A percentile compares a stretch with the other conserved stretches of the same genome.
These are phyloP conservation scores for Podargus strigoides DNA, from an alignment of 2,797 vertebrate genomes.

Conservation along the genomic window DNA sequence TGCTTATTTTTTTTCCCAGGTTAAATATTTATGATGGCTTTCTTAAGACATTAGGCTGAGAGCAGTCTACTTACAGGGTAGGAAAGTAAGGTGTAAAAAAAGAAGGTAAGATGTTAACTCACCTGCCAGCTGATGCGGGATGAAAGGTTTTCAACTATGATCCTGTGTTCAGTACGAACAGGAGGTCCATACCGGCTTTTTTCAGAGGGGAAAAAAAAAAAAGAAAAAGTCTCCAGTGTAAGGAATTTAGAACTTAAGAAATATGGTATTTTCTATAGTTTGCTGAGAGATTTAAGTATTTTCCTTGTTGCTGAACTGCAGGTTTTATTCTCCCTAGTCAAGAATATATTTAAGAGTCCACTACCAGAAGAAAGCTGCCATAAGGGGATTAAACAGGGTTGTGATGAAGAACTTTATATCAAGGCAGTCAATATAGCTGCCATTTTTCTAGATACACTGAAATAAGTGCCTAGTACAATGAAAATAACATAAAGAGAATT, in stretches of 20 bases:
- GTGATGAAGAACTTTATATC: neutral
- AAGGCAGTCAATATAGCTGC: neutral
- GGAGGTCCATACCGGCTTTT: conserved; percentile 88
- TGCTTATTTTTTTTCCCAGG: neutral
- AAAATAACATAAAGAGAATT: neutral
- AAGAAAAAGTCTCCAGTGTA: neutral
- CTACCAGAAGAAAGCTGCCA: neutral
- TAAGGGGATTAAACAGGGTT: neutral
- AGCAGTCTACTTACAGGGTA: neutral
- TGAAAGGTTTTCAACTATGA: conserved; percentile 92
- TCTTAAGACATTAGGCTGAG: conserved; percentile 5
- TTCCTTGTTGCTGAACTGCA: neutral
- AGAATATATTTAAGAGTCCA: neutral
- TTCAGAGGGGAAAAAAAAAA: neutral
- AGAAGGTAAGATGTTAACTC: conserved; percentile 46
- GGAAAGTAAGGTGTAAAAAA: neutral
- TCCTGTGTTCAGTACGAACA: conserved; percentile 88
- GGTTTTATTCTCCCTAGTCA: neutral
- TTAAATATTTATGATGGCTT: conserved; percentile 66
- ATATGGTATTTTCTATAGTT: neutral
- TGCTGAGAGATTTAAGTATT: neutral
- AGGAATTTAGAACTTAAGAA: neutral
- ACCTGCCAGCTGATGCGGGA: conserved; percentile 95
- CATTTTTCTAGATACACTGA: neutral
- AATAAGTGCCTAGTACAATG: neutral